A percentile compares a stretch with the other conserved stretches of the same genome.
Conservation (phyloP, 2,888 invertebrate species). For the Dryadula phaetusa region DNA sequence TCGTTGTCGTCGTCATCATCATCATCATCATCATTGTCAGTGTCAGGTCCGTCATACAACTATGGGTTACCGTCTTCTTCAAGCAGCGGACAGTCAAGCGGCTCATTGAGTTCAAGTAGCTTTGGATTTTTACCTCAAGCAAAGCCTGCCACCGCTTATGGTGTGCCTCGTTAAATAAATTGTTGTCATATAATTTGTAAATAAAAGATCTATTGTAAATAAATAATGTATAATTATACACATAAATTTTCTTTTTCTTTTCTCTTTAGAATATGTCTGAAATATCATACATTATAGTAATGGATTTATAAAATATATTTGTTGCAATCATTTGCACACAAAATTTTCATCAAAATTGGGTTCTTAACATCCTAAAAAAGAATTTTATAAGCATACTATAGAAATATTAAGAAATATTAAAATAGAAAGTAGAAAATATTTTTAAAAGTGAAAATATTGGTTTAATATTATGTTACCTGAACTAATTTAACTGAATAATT, state of each 20-base stretch:
- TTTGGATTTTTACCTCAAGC: conserved; percentile 67
- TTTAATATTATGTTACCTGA: neutral
- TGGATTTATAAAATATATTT: conserved; percentile 2
- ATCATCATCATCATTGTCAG: conserved; percentile 47
- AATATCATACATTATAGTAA: neutral
- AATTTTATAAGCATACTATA: neutral
- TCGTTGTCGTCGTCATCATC: conserved; percentile 49
- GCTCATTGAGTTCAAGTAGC: conserved; percentile 37
- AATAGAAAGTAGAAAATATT: neutral
- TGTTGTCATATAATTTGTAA: conserved; percentile 56
- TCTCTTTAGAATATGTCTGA: neutral
- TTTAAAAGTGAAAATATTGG: conserved; percentile 47
- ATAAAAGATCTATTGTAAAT: conserved; percentile 42
- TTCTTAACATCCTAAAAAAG: conserved; percentile 36
- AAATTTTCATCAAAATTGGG: conserved; percentile 65
- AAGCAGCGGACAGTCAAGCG: conserved; percentile 44
- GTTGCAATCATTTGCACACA: conserved; percentile 55
- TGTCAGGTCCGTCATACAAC: conserved; percentile 46
- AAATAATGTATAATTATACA: conserved; percentile 28
- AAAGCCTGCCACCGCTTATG: conserved; percentile 67
- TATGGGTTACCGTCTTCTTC: conserved; percentile 60
- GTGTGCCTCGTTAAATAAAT: conserved; percentile 62
- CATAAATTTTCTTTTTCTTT: conserved; percentile 21
- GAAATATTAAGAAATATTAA: neutral
- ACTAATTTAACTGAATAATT: conserved; percentile 65